Evolutionary conservation across 2,888 invertebrate genomes (phyloP), one percentile per base, ranked within the genome.

Genomic region (Panopea generosa): DNA sequence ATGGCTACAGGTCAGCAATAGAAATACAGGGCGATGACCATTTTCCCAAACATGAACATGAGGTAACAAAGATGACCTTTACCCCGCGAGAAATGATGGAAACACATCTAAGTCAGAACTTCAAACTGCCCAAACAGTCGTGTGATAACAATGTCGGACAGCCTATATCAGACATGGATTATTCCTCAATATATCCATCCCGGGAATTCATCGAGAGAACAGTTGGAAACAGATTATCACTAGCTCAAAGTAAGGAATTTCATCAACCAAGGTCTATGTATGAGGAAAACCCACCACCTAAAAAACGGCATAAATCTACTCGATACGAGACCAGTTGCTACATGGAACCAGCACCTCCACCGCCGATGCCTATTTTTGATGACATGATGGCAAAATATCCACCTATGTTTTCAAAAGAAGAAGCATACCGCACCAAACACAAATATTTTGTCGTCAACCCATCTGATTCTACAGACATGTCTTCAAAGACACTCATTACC

Each of bases 361-460:
- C 70, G 27, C 66, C 66, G 11, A 62, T 62, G 62, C 70, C 70
- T 2, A 38, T 66, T 0, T 11, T 66, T 45, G 70, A 76, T 26
- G 55, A 66, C n/a, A 70, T 57, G 52, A 56, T 70, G 45, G 29
- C 66, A 18, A 70, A 66, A 55, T 73, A 67, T 43, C 70, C 62
- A 4, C 60, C 63, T 3, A 27, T 50, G 1, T 33, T 60, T 27
- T 49, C 60, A 7, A n/a, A 61, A 43, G 69, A 61, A 29, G 57
- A 65, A n/a, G 53, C 27, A 2, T 38, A 26, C 45, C 52, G 45
- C 27, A 33, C 59, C 1, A 66, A 62, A 18, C 73, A 70, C 52
- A 77, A 74, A 65, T 81, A 81, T 47, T 70, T 75, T 68, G 81
- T 81, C 14, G 80, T 76, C 1, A 81, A 81, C 45, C 81, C 81